Conservation (phyloP, 2,888 invertebrate genomes). For the Epinotia brunnichana region DNA sequence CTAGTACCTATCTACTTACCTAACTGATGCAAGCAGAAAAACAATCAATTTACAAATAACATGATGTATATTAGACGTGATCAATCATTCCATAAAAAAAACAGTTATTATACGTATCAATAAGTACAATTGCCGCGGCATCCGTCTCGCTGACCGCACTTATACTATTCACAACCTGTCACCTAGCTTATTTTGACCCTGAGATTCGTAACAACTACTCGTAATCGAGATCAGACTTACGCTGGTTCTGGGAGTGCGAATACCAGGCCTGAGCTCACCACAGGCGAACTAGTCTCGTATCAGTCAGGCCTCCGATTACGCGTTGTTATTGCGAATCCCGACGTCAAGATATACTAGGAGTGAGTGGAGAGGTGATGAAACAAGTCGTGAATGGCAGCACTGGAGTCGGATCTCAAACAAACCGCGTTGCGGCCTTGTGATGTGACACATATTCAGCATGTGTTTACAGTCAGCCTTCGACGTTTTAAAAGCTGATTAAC, state of each 20-base stretch:
- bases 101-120: neutral
- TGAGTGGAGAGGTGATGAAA: slow-evolving; percentile 1
- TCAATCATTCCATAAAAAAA: neutral
- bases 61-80: neutral
- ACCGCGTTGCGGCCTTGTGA: slow-evolving; percentile 33
- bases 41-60: no score
- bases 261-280: neutral
- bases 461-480: slow-evolving; percentile 1
- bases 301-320: neutral
- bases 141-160: neutral
- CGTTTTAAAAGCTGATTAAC: neutral
- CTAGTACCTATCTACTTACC: no score
- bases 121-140: neutral
- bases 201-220: no score
- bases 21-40: no score
- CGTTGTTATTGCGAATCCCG: neutral
- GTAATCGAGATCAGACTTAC: neutral
- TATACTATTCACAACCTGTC: neutral
- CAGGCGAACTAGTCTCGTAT: neutral
- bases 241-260: neutral
- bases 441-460: slow-evolving; percentile 23
- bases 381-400: neutral
- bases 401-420: slow-evolving; percentile 32
- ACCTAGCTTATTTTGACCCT: no score
- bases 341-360: neutral